A percentile compares a stretch with the other conserved stretches of the same genome.
Evolutionary conservation across 2,888 invertebrate species (phyloP).

Genomic region (Latrodectus elegans): DNA sequence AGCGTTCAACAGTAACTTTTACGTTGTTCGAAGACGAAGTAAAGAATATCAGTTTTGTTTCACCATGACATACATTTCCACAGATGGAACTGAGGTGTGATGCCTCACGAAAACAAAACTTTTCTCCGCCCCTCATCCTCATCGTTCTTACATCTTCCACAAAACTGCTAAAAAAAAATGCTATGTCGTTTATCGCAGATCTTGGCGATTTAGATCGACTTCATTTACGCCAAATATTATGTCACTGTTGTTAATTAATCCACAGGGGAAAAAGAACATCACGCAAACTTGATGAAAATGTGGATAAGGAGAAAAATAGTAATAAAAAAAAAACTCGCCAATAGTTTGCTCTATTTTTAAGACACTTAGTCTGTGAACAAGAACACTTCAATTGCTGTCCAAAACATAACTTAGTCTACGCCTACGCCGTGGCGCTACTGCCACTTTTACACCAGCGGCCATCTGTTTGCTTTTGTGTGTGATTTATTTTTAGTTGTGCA

Average conservation of each 20-base stretch:
- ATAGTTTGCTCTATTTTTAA: conserved; percentile 46
- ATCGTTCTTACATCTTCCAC: background rate
- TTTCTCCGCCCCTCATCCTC: background rate
- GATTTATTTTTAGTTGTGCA: conserved; percentile 53
- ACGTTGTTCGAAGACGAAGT: background rate
- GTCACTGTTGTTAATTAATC: background rate
- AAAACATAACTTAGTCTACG: background rate
- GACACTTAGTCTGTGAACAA: conserved; percentile 12
- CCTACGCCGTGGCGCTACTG: background rate
- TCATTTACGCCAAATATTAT: background rate
- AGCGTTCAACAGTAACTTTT: background rate
- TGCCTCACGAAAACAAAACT: background rate
- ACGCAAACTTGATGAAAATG: too few relatives aligned
- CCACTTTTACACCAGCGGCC: conserved; percentile 21
- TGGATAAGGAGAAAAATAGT: too few relatives aligned
- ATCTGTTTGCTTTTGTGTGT: conserved; percentile 61
- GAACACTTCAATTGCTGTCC: background rate
- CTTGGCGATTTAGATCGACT: background rate
- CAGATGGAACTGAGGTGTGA: background rate
- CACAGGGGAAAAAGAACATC: background rate
- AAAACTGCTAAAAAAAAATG: too few relatives aligned
- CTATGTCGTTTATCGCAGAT: background rate
- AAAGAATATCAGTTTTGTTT: background rate
- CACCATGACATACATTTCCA: background rate
- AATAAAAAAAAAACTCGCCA: background rate